These are phyloP conservation scores for Lutraria lutraria DNA, from an alignment of 2,888 invertebrate species.

Conservation along the genomic window DNA sequence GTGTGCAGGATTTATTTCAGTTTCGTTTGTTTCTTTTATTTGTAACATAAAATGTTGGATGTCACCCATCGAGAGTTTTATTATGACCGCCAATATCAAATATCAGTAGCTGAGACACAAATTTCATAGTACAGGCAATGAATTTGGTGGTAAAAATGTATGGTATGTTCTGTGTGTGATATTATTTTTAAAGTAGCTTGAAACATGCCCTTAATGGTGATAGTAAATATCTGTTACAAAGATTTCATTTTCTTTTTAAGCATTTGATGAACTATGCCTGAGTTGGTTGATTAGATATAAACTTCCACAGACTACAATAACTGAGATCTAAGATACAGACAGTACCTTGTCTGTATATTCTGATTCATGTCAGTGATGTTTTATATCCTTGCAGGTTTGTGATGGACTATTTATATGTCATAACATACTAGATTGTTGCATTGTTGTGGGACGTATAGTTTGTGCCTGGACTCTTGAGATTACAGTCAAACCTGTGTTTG, in stretches of 20 bases:
- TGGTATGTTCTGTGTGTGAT: slow-evolving; percentile 29
- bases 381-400: not conserved
- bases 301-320: not conserved
- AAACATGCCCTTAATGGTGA: not conserved
- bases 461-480: not conserved
- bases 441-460: not conserved
- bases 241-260: slow-evolving; percentile 24
- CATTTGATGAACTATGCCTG: slow-evolving; percentile 1
- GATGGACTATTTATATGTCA: too few species aligned
- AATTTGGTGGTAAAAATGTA: slow-evolving; percentile 31
- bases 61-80: slow-evolving; percentile 27
- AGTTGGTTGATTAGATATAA: not conserved
- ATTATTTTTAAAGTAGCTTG: slow-evolving; percentile 5
- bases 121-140: slow-evolving; percentile 22
- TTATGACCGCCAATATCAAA: slow-evolving; percentile 28
- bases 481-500: too few species aligned
- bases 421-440: not conserved
- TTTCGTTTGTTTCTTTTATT: not conserved
- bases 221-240: slow-evolving; percentile 12
- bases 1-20: not conserved
- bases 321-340: not conserved
- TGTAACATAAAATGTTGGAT: slow-evolving; percentile 16
- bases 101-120: slow-evolving; percentile 33
- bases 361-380: not conserved
- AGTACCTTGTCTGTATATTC: not conserved